Percentiles rank a stretch among this genome's conserved stretches.
Conservation (phyloP, 2,113 vertebrate genomes). For the Rana temporaria region DNA sequence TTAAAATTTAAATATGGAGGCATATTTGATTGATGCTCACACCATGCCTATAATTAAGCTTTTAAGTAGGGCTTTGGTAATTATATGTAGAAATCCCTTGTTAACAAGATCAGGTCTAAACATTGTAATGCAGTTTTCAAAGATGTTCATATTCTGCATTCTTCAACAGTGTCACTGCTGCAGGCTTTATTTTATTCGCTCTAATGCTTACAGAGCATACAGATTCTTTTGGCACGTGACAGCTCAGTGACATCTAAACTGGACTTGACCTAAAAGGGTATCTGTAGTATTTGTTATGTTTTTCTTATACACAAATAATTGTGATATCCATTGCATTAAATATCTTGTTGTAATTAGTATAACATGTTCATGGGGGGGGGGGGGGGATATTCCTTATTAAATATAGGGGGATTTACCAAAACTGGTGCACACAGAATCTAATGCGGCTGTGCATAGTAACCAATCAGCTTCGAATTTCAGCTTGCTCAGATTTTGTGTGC, state of each 20-base stretch:
- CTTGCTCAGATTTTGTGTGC: no score
- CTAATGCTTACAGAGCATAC: slow-evolving; percentile 15
- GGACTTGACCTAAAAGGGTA: background rate
- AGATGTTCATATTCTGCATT: slow-evolving; percentile 12
- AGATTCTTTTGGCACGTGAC: slow-evolving; percentile 39
- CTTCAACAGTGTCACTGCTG: slow-evolving; percentile 19
- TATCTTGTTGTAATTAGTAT: no score
- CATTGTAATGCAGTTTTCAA: slow-evolving; percentile 21
- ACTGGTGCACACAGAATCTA: no score
- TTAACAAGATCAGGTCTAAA: slow-evolving; percentile 17
- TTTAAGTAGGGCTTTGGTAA: background rate
- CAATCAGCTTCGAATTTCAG: no score
- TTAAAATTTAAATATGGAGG: no score
- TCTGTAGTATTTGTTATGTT: no score
- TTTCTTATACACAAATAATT: no score
- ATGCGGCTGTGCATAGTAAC: no score
- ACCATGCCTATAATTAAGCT: background rate
- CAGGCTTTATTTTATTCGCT: slow-evolving; percentile 9
- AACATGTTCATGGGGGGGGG: no score
- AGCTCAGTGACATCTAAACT: slow-evolving; percentile 30
- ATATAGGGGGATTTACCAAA: no score
- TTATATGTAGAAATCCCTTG: slow-evolving; percentile 10
- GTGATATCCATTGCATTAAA: no score
- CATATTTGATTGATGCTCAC: background rate
- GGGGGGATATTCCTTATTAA: no score